Evolutionary conservation across 2,113 vertebrate genomes (phyloP), one percentile per base, ranked within the genome.

Genomic region (Callospermophilus lateralis): DNA sequence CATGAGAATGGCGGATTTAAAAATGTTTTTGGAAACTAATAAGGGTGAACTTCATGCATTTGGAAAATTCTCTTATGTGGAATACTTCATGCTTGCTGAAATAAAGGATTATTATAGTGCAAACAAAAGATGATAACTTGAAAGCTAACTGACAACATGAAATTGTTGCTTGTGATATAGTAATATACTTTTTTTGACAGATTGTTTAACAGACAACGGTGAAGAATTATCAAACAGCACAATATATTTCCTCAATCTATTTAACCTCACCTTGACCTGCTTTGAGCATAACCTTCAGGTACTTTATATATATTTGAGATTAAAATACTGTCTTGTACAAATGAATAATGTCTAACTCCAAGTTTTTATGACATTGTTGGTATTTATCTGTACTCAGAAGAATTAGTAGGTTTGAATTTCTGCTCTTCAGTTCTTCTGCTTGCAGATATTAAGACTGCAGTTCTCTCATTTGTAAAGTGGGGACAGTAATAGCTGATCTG

Each of bases 211-310:
- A 53, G 94, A 92, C 96, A 97, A 96, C 88, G 97, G 96, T 17
- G 97, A 98, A 73, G 98, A 97, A 85, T 97, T 99, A 94, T 99
- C 98, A 92, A 99, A 99, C 96, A 98, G 97, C 97, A 99, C 99
- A 0, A 91, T 99, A 81, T 80, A 98, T 97, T 99, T 99, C 98
- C 97, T 99, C 97, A 94, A 92, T 80, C 95, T 90, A 53, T 99
- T 99, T 98, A 99, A 99, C 98, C 97, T 98, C 91, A 99, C 99
- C 10, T 97, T 99, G 97, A 97, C 96, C 86, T 99, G 99, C 98
- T 99, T 99, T 98, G 99, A 99, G 92, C 98, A 98, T 96, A 99
- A 99, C 96, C 98, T 98, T 96, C 98, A 99, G 99, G 99, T 99
- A 98, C 98, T 97, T 98, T 90, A 90, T 74, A 93, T 93, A 22